These are phyloP conservation scores for Pontoporia blainvillei DNA, from an alignment of 2,113 vertebrate genomes.

Conservation along the genomic window DNA sequence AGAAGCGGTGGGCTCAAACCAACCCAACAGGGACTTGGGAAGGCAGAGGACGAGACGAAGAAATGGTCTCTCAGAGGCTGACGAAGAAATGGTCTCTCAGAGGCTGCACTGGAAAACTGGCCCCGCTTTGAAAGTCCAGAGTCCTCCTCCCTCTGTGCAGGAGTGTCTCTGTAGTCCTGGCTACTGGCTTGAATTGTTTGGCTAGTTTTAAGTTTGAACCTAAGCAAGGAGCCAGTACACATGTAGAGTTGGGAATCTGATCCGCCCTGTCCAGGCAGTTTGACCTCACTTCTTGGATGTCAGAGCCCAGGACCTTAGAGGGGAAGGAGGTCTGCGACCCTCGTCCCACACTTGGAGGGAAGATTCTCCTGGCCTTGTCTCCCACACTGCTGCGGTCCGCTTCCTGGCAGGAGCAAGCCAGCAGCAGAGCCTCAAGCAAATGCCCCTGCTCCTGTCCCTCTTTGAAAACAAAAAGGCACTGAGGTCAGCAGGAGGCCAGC, in stretches of 20 bases:
- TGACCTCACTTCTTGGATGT: background rate
- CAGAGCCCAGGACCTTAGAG: background rate
- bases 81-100: background rate
- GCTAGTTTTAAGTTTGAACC: background rate
- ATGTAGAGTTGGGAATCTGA: background rate
- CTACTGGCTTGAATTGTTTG: background rate
- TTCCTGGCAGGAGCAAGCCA: background rate
- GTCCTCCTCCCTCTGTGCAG: background rate
- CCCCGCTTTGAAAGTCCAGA: background rate
- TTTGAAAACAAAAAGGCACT: constrained; percentile 79
- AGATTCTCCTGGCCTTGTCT: background rate
- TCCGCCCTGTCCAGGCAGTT: background rate
- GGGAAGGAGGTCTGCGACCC: background rate
- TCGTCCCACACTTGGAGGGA: accelerated
- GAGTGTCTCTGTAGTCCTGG: background rate
- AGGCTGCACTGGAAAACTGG: background rate
- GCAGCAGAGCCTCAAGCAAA: background rate
- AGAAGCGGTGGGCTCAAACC: background rate
- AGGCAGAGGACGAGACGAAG: background rate
- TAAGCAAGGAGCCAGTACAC: background rate
- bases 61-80: background rate
- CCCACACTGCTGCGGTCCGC: background rate
- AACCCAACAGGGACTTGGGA: background rate
- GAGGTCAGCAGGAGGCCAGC: constrained; percentile 66
- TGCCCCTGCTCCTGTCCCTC: background rate